phyloP scores from a whole-genome alignment of 2,113 vertebrate genomes.

The Manacus vitellinus region DNA sequence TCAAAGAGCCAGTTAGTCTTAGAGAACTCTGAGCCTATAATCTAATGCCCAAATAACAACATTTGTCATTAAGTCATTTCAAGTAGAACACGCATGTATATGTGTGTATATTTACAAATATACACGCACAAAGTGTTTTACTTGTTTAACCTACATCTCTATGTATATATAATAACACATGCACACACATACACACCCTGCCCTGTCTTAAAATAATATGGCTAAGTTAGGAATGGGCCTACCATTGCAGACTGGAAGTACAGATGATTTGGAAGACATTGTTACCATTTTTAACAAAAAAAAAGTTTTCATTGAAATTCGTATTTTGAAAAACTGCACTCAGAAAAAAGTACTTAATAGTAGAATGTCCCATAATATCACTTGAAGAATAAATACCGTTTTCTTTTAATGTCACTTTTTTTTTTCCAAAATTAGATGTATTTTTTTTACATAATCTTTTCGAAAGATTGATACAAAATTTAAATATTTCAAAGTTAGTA shows the following conservation, averaged over 20 bases:
- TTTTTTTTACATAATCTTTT: background rate
- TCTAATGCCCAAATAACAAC: constrained; percentile 36
- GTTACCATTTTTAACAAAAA: background rate
- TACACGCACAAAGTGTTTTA: constrained; percentile 26
- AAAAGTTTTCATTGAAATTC: background rate
- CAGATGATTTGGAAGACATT: background rate
- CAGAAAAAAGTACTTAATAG: background rate
- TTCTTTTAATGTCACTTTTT: background rate
- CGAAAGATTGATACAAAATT: background rate
- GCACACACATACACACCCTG: background rate
- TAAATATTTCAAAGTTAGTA: background rate
- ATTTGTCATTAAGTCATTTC: constrained; percentile 23
- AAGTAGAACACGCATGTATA: constrained; percentile 15
- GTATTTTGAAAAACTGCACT: background rate
- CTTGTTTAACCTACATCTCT: constrained; percentile 48
- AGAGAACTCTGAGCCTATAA: constrained; percentile 49
- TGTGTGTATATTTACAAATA: constrained; percentile 42
- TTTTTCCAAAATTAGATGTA: background rate
- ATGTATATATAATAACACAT: constrained; percentile 46
- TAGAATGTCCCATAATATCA: background rate
- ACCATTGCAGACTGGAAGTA: background rate
- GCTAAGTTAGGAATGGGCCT: background rate
- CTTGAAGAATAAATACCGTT: background rate
- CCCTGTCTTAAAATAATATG: background rate
- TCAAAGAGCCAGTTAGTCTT: constrained; percentile 46